These are phyloP conservation scores for Neodontobutis hainanensis DNA, from an alignment of 2,113 vertebrate genomes.

Conservation along the genomic window DNA sequence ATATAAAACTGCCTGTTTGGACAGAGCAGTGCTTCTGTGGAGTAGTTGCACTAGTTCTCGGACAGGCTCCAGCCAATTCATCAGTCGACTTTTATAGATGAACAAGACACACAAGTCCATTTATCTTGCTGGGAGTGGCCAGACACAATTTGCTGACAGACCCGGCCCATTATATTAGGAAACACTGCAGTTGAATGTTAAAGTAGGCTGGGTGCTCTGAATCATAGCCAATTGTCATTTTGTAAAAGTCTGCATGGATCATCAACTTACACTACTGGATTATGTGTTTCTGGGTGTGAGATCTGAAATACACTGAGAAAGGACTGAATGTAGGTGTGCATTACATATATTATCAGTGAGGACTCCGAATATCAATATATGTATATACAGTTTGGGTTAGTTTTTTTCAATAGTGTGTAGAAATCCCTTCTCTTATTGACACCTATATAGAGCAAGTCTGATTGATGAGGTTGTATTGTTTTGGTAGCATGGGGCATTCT, in stretches of 20 bases:
- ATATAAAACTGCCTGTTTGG: conserved; percentile 5
- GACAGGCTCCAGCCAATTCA: conserved; percentile 18
- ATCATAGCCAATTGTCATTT: conserved; percentile 27
- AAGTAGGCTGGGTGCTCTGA: conserved; percentile 33
- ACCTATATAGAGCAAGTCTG: too few species aligned
- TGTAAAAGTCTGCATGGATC: not conserved
- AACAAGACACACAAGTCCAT: conserved; percentile 33
- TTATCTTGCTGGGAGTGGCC: conserved; percentile 18
- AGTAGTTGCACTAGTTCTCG: conserved; percentile 1
- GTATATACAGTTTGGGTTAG: too few species aligned
- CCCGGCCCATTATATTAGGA: conserved; percentile 27
- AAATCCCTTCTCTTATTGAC: too few species aligned
- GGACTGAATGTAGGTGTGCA: too few species aligned
- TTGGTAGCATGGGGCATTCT: too few species aligned
- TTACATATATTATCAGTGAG: too few species aligned
- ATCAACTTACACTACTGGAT: not conserved
- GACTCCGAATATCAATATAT: too few species aligned
- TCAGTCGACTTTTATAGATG: conserved; percentile 23
- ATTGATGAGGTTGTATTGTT: too few species aligned
- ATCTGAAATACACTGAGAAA: conserved; percentile 4
- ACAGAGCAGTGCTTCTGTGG: not conserved
- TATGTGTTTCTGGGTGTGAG: conserved; percentile 4
- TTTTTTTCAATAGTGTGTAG: too few species aligned
- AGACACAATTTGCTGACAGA: conserved; percentile 9
- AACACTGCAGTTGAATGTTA: conserved; percentile 13